These are phyloP conservation scores for Zalophus californianus DNA, from an alignment of 2,797 vertebrate genomes.

Conservation along the genomic window DNA sequence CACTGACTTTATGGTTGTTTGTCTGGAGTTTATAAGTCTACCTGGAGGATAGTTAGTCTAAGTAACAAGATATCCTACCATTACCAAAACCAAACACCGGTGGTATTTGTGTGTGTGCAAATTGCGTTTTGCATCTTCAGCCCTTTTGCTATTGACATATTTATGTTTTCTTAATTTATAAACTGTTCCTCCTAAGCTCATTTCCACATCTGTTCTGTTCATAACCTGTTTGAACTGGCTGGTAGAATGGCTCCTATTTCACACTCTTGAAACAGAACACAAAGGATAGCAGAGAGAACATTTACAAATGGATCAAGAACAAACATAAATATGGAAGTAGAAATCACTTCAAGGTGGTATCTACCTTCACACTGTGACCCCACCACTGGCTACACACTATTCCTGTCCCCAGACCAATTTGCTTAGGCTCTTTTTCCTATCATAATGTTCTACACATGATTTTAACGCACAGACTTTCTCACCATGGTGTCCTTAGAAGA, in stretches of 20 bases:
- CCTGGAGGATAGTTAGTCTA: not conserved
- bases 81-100: not conserved
- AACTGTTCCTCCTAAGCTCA: not conserved
- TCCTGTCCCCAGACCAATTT: not conserved
- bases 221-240: not conserved
- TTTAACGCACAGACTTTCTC: not conserved
- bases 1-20: not conserved
- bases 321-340: not conserved
- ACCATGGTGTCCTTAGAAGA: not conserved
- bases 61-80: not conserved
- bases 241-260: not conserved
- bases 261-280: not conserved
- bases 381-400: not conserved
- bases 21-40: not conserved
- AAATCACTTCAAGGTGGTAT: not conserved
- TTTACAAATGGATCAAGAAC: not conserved
- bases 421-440: not conserved
- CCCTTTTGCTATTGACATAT: not conserved
- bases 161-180: constrained; percentile 24
- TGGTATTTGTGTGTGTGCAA: not conserved
- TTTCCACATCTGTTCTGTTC: constrained; percentile 32
- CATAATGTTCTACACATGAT: not conserved
- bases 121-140: not conserved
- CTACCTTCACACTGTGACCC: not conserved
- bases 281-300: not conserved